Evolutionary conservation across 2,113 vertebrate species (phyloP), one percentile per base, ranked within the genome.

Genomic region (Ovis canadensis): DNA sequence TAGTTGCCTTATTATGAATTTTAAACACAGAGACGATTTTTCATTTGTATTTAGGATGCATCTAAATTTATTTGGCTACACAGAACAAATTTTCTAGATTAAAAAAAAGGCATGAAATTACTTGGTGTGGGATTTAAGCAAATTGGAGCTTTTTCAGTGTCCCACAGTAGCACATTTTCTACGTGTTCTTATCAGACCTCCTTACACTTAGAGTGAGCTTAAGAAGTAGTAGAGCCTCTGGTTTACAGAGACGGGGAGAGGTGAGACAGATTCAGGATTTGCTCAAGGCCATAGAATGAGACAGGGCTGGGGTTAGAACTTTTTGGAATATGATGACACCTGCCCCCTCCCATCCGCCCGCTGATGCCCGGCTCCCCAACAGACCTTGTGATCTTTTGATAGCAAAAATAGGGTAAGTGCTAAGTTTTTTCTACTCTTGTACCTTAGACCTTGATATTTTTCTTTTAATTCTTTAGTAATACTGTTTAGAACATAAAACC

Each of bases 401-500:
- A 88, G 29, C 60, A 52, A 90, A 96, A 85, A 60, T 33, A 91
- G 90, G 91, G 40, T 77, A 81, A 95, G 74, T 43, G 52, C 55
- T 62, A 21, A 94, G 67, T 52, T 96, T 94, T 6, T 67, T 94
- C 91, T 89, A 83, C 36, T 95, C 21, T 62, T 83, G 74, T 91
- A 81, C n/a, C 13, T 50, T 36, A 57, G 94, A 23, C 33, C 33
- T 54, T 48, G 88, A 91, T 50, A 84, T n/a, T 94, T 81, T 95
- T 88, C 77, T 95, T 96, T 90, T 85, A 90, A 57, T 91, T 97
- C 88, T 62, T 91, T 92, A 64, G 64, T 62, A 91, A 88, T 88
- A 57, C 67, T 77, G 21, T 97, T 98, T 97, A 78, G 94, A 95
- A 97, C 45, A 77, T 52, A 88, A 94, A 90, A 92, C 16, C 55